Percentiles rank a stretch among this genome's conserved stretches.
These are phyloP conservation scores for Drosophila silvestris DNA, from an alignment of 2,888 invertebrate genomes.

Conservation along the genomic window DNA sequence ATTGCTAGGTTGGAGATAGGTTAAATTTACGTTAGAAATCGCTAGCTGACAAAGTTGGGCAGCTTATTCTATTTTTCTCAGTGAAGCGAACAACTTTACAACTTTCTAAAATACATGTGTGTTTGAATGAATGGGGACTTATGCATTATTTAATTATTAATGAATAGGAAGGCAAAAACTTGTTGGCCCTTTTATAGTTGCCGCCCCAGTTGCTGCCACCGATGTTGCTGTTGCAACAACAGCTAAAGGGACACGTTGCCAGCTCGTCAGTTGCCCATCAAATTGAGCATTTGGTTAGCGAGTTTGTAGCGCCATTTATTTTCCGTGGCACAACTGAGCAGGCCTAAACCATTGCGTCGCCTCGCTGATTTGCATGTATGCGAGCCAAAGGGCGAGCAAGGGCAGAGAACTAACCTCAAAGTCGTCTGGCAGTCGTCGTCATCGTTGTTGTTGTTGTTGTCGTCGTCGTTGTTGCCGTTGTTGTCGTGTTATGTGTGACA, in stretches of 20 bases:
- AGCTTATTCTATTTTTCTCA: not conserved
- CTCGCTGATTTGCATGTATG: conserved; percentile 72
- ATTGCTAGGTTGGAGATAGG: too few species aligned
- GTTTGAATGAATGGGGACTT: conserved; percentile 9
- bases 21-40: not conserved
- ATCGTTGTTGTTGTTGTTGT: conserved; percentile 4
- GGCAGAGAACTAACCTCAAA: conserved; percentile 53
- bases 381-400: conserved; percentile 33
- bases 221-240: not conserved
- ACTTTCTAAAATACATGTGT: conserved; percentile 9
- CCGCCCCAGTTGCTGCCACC: not conserved
- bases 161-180: conserved; percentile 16
- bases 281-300: conserved; percentile 68
- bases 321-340: conserved; percentile 20
- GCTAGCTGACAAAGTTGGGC: not conserved
- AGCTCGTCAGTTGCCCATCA: conserved; percentile 59
- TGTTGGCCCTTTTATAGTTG: conserved; percentile 28
- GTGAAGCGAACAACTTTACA: conserved; percentile 3
- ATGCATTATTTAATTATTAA: conserved; percentile 50
- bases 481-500: conserved; percentile 69
- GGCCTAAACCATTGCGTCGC: conserved; percentile 55
- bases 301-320: conserved; percentile 54
- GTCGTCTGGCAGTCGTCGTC: conserved; percentile 56
- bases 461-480: conserved; percentile 25
- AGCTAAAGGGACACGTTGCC: conserved; percentile 21